Evolutionary conservation across 2,888 invertebrate genomes (phyloP).

Genomic region (Serrognathus titanus): DNA sequence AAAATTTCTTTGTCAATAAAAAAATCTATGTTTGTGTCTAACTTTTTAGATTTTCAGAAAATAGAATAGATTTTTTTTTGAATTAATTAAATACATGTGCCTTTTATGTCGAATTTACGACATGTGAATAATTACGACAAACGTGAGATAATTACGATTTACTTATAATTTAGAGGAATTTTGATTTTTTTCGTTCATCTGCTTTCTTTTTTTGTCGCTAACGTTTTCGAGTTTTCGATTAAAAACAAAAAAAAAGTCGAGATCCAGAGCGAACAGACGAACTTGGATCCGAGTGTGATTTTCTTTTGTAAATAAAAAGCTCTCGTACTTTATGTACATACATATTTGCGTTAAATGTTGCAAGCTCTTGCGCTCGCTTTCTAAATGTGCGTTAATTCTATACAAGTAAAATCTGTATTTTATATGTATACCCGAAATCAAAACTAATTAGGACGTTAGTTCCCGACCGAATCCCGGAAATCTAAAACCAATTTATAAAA

Average conservation of each 20-base stretch:
- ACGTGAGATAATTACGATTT: not conserved
- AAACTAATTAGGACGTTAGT: too few relatives aligned
- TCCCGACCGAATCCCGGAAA: too few relatives aligned
- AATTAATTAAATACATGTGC: conserved; percentile 12
- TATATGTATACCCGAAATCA: too few relatives aligned
- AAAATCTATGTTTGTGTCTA: conserved; percentile 47
- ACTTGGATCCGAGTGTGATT: conserved; percentile 13
- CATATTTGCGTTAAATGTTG: conserved; percentile 9
- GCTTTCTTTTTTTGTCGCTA: conserved; percentile 17
- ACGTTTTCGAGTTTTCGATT: conserved; percentile 14
- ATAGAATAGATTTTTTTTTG: conserved; percentile 13
- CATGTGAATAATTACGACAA: conserved; percentile 11
- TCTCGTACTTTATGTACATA: conserved; percentile 14
- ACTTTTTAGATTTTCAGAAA: conserved; percentile 26
- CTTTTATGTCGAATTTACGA: conserved; percentile 15
- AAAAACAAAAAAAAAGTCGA: conserved; percentile 9
- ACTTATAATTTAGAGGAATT: not conserved
- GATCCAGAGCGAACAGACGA: conserved; percentile 8
- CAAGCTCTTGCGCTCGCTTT: conserved; percentile 6
- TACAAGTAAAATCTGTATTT: too few relatives aligned
- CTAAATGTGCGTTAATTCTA: conserved; percentile 10
- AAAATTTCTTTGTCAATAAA: conserved; percentile 27
- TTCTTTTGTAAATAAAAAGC: conserved; percentile 9
- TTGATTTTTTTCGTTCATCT: conserved; percentile 15
- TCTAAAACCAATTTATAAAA: not conserved